Base-by-base conservation (phyloP, 2,888 invertebrate species). In the Lepidocyrtoides sp. region DNA sequence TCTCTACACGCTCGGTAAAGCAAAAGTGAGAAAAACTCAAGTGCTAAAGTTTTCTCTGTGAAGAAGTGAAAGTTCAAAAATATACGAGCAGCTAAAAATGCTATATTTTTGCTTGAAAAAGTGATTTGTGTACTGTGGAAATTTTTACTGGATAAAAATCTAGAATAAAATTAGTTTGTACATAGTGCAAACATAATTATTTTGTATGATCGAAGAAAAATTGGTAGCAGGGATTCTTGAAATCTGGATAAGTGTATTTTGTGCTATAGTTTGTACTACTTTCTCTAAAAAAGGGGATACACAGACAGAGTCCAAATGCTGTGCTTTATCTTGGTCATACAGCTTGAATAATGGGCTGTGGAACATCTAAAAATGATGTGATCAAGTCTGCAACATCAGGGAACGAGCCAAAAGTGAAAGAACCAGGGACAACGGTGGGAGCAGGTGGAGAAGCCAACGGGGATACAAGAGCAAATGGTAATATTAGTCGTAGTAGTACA, bases 291-390 rank as follows among this genome's bases (percentile, higher is more conserved):
- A 41, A 14, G 14, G 51, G 10, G 7, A 23, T n/a, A n/a, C n/a
- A n/a, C n/a, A 54, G 23, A 72, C 72, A 20, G 51, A 17, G 54
- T 87, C 66, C 87, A 29, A 87, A 79, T 81, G 79, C 36, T 66
- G 87, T 66, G 51, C 12, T 44, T 75, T 75, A 79, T 79, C 12
- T 79, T 54, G 79, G 51, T 79, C 79, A 79, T 1, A 32, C 29
- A 54, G 32, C 54, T 32, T 51, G 29, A 83, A 85, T 85, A 81
- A 79, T 94, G 94, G 94, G 94, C 91, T 94, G 94, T 88, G 94
- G 94, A 32, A 89, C 93, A 88, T 93, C 93, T 79, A 92, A 92
- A 81, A 92, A 92, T 89, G 94, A 94, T 88, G 94, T 94, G 81
- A 93, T 94, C 66, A 93, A 93, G 91, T 92, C 91, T 51, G 92